Conservation (phyloP, 2,888 invertebrate genomes). For the Luperina testacea region DNA sequence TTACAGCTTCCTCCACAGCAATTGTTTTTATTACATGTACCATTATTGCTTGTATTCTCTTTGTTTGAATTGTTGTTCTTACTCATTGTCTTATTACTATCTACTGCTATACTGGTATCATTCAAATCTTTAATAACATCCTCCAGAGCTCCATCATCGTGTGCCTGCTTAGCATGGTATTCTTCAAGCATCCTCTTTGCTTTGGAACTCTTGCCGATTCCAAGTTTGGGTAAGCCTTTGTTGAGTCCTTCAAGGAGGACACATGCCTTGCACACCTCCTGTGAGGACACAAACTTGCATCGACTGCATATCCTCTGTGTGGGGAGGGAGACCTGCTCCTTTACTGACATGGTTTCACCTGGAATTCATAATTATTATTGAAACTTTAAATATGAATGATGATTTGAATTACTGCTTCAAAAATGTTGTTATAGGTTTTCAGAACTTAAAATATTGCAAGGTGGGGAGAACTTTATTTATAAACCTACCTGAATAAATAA, state of each 20-base stretch:
- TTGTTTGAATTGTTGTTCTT: slow-evolving; percentile 62
- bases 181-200: slow-evolving; percentile 92
- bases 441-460: too few relatives aligned
- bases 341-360: slow-evolving; percentile 96
- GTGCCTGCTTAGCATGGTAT: slow-evolving; percentile 80
- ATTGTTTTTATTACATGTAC: slow-evolving; percentile 61
- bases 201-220: slow-evolving; percentile 97
- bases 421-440: too few relatives aligned
- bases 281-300: slow-evolving; percentile 98
- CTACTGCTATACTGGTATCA: slow-evolving; percentile 62
- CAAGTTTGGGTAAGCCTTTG: slow-evolving; percentile 96
- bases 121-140: slow-evolving; percentile 76
- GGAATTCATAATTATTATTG: slow-evolving; percentile 66
- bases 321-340: slow-evolving; percentile 95
- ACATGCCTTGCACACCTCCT: slow-evolving; percentile 98
- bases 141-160: slow-evolving; percentile 60
- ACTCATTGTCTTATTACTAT: slow-evolving; percentile 66
- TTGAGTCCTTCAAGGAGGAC: slow-evolving; percentile 98
- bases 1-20: slow-evolving; percentile 73
- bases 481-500: slow-evolving; percentile 94
- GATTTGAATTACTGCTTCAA: too few relatives aligned
- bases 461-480: too few relatives aligned
- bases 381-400: neutral
- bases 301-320: slow-evolving; percentile 94
- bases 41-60: slow-evolving; percentile 43